A percentile compares a stretch with the other conserved stretches of the same genome.
Conservation (phyloP, 1,140 invertebrate species). For the Eciton burchellii region DNA sequence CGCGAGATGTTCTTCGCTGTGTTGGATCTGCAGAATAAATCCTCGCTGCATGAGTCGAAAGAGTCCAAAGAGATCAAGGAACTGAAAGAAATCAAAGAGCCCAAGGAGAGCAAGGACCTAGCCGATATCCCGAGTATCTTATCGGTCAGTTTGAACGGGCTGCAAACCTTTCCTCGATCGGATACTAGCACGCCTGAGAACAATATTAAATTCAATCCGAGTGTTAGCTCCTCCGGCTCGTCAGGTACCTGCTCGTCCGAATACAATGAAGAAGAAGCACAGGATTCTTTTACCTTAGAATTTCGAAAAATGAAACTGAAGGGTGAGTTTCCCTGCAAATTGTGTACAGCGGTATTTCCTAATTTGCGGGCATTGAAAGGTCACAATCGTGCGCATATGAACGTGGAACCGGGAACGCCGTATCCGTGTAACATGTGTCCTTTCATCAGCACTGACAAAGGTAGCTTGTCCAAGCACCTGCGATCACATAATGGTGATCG, state of each 20-base stretch:
- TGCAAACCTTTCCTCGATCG: slow-evolving; percentile 86
- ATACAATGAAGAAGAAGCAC: slow-evolving; percentile 90
- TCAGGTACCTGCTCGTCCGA: slow-evolving; percentile 81
- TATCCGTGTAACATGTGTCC: slow-evolving; percentile 97
- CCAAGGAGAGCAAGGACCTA: slow-evolving; percentile 88
- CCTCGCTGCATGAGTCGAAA: slow-evolving; percentile 81
- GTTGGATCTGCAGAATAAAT: slow-evolving; percentile 91
- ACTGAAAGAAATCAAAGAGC: slow-evolving; percentile 87
- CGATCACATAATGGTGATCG: slow-evolving; percentile 97
- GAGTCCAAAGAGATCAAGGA: slow-evolving; percentile 91
- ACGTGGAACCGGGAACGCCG: slow-evolving; percentile 88
- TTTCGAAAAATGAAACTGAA: slow-evolving; percentile 94
- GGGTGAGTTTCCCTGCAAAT: slow-evolving; percentile 94
- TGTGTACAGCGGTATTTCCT: slow-evolving; percentile 93
- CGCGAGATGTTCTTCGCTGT: slow-evolving; percentile 93
- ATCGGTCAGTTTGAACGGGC: slow-evolving; percentile 89
- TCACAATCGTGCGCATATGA: slow-evolving; percentile 92
- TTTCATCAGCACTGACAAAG: slow-evolving; percentile 95
- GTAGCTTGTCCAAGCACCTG: slow-evolving; percentile 95
- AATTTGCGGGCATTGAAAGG: slow-evolving; percentile 96
- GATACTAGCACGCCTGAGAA: slow-evolving; percentile 81
- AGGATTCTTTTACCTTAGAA: slow-evolving; percentile 92
- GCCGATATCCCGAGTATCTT: slow-evolving; percentile 95
- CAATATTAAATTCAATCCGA: slow-evolving; percentile 76
- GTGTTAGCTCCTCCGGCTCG: slow-evolving; percentile 78